phyloP scores from a whole-genome alignment of 2,113 vertebrate species.

The Macrotis lagotis region DNA sequence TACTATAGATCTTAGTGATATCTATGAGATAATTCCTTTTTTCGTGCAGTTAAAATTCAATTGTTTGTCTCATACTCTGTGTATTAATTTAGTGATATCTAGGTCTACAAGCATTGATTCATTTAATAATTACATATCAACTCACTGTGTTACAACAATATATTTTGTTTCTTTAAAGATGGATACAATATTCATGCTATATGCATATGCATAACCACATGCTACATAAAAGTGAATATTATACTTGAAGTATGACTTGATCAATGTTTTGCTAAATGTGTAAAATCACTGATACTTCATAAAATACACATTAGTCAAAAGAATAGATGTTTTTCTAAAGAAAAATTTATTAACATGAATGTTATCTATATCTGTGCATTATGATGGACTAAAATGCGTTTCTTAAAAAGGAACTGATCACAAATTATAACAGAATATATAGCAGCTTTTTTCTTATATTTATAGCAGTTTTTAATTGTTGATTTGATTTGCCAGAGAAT shows the following conservation, averaged over 20 bases:
- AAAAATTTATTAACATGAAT: conserved; percentile 50
- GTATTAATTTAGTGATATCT: not conserved
- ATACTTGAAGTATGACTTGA: not conserved
- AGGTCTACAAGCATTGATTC: not conserved
- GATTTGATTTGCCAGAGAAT: conserved; percentile 63
- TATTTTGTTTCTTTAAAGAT: not conserved
- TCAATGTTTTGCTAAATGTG: not conserved
- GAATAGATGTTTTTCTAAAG: conserved; percentile 51
- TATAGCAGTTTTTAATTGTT: conserved; percentile 70
- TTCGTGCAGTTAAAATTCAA: not conserved
- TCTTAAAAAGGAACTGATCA: conserved; percentile 59
- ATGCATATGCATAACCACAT: not conserved
- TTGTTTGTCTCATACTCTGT: not conserved
- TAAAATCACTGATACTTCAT: conserved; percentile 33
- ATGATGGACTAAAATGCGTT: conserved; percentile 17
- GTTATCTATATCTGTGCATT: not conserved
- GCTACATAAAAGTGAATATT: not conserved
- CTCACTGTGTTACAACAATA: not conserved
- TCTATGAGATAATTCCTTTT: not conserved
- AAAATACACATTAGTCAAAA: conserved; percentile 50
- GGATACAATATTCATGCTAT: not conserved
- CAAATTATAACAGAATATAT: not conserved
- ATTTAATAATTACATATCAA: not conserved
- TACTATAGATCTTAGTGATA: not conserved
- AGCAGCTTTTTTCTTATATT: conserved; percentile 35